A percentile compares a stretch with the other conserved stretches of the same genome.
Conservation (phyloP, 2,888 invertebrate genomes). For the Drosophila prolongata region DNA sequence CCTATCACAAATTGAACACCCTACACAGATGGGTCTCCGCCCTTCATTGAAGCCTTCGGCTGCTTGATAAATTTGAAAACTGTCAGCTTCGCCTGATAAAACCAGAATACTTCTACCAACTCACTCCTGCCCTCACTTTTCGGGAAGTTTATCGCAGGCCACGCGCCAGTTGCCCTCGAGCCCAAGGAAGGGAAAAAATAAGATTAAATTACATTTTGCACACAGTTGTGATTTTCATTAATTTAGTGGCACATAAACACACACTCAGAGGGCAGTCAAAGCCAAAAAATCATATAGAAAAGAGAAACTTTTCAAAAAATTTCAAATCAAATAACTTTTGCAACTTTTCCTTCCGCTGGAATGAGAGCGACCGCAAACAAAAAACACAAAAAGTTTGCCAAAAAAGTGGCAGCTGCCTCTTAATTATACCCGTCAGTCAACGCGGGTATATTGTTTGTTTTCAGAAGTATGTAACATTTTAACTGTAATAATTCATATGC, state of each 20-base stretch:
- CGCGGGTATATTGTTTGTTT: conserved; percentile 7
- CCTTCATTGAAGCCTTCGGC: conserved; percentile 31
- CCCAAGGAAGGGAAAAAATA: conserved; percentile 27
- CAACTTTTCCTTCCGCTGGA: conserved; percentile 49
- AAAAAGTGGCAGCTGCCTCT: conserved; percentile 37
- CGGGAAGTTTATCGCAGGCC: conserved; percentile 37
- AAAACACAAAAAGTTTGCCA: conserved; percentile 57
- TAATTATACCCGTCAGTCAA: conserved; percentile 16
- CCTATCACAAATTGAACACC: conserved; percentile 43
- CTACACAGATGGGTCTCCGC: conserved; percentile 19
- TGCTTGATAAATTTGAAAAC: conserved; percentile 72
- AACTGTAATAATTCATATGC: no score
- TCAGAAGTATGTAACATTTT: not conserved
- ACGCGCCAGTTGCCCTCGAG: conserved; percentile 54
- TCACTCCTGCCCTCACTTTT: conserved; percentile 17
- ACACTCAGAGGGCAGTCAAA: conserved; percentile 23
- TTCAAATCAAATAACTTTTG: conserved; percentile 75
- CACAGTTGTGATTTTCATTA: conserved; percentile 77
- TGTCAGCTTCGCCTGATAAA: conserved; percentile 69
- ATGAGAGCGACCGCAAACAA: conserved; percentile 61
- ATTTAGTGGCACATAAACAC: conserved; percentile 73
- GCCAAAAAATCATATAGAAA: conserved; percentile 36
- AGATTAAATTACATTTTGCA: conserved; percentile 75
- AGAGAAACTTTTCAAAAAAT: conserved; percentile 51
- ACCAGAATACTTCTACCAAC: conserved; percentile 31